Evolutionary conservation across 2,888 invertebrate species (phyloP).

Genomic region (Neoscelio sp.): DNA sequence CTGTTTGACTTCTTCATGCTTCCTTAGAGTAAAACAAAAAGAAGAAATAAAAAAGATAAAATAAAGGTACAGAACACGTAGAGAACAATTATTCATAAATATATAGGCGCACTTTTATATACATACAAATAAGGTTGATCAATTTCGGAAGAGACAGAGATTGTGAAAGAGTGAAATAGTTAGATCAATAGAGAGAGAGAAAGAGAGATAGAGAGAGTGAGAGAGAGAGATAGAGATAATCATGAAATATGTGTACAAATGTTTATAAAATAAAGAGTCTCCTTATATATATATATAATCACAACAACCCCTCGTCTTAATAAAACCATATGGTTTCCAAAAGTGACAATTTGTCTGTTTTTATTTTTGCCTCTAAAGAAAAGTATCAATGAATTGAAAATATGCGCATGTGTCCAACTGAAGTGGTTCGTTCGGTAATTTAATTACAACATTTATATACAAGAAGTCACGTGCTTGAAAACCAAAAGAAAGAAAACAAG

Average conservation of each 20-base stretch:
- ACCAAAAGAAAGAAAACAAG: not conserved
- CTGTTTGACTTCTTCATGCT: not conserved
- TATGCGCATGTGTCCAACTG: no score
- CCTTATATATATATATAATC: constrained; percentile 44
- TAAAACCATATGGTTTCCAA: constrained; percentile 9
- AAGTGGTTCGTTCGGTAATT: constrained; percentile 6
- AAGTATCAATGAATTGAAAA: no score
- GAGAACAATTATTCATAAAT: constrained; percentile 29
- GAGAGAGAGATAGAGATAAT: not conserved
- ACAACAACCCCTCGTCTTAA: constrained; percentile 29
- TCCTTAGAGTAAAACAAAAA: not conserved
- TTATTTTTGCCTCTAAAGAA: no score
- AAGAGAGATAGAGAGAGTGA: constrained; percentile 4
- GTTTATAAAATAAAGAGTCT: constrained; percentile 48
- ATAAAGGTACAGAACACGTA: constrained; percentile 16
- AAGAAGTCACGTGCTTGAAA: no score
- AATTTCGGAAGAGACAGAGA: constrained; percentile 17
- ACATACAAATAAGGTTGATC: constrained; percentile 28
- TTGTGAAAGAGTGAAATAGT: constrained; percentile 2
- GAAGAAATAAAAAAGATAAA: constrained; percentile 1
- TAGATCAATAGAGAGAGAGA: constrained; percentile 1
- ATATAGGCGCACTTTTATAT: constrained; percentile 48
- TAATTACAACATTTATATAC: constrained; percentile 5
- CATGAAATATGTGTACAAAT: constrained; percentile 41
- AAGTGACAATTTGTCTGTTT: no score